Evolutionary conservation across 2,888 invertebrate genomes (phyloP), one percentile per base, ranked within the genome.

Genomic region (Agrochola circellaris): DNA sequence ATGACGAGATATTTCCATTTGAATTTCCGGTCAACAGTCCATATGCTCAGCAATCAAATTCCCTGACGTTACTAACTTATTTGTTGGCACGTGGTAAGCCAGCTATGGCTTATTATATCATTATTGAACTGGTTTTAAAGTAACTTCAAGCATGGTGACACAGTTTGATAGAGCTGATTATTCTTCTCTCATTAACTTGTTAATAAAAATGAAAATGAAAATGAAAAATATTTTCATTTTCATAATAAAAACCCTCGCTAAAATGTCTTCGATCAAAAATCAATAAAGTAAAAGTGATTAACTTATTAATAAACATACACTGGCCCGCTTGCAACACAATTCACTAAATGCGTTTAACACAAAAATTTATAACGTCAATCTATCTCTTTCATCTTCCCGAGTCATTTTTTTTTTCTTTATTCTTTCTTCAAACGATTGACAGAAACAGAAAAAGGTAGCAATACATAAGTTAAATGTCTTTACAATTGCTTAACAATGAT

Each of bases 301-400:
- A 34, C 23, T 13, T 62, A 62, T 62, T 7, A 34, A 15, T 79
- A 75, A 51, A 70, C 71, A 30, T 78, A 66, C 17, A 34, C 5
- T 4, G 3, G 34, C 9, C 23, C 13, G 34, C 34, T 34, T 62
- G 62, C 62, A 34, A 13, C 11, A 62, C 7, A 61, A 11, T 20
- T 61, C 60, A 30, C 30, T 11, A 54, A 54, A n/a, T 51, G 51
- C 9, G 23, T 7, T 8, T 51, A 51, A 51, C 20, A 42, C 45
- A 54, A 54, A 54, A 0, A 23, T 13, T 13, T 2, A n/a, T n/a
- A 56, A 56, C n/a, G 26, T 26, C 15, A 26, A 26, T 26, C 2
- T 26, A 7, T 26, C 26, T 56, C 6, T 56, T 13, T 56, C n/a
- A 26, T 26, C 2, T 56, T 56, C n/a, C n/a, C 5, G n/a, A 2